Evolutionary conservation across 2,797 vertebrate genomes (phyloP), one percentile per base, ranked within the genome.

Genomic region (Basileuterus tristriatus): DNA sequence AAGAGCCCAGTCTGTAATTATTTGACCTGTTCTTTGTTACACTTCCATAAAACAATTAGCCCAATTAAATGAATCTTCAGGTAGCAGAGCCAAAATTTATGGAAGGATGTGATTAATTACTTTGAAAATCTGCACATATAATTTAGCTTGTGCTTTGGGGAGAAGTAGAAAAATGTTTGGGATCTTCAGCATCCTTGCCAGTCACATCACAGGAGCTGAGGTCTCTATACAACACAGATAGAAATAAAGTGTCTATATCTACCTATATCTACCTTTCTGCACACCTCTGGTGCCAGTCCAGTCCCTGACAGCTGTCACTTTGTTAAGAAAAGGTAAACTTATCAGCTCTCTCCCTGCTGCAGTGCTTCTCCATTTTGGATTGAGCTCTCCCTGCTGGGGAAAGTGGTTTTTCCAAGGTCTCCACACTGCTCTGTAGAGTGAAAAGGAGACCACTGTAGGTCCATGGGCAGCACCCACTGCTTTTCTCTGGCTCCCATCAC

Each of bases 171-270:
- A n/a, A 64, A 18, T 34, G 15, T 9, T 71, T 55, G 55, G 23
- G 16, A 37, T 58, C 36, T 29, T 75, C 27, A 62, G 20, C 24
- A 46, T 72, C 52, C 29, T 41, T 69, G 18, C 13, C 26, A 32
- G 24, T 41, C 7, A 1, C 30, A 15, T 37, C 27, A 16, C 6
- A 47, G 34, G 24, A 76, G 8, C 56, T 43, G 26, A 43, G 15
- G 19, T 46, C 23, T n/a, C 26, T 27, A 2, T 1, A 1, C 11
- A 47, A 37, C 1, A 1, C 1, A 3, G 7, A 18, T 0, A 26
- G 36, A 85, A 94, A 83, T 23, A 24, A 26, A 41, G 8, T 6
- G 18, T 19, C 4, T 69, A 4, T 46, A 60, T 82, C 15, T 52
- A 12, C 22, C 4, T 65, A 6, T 46, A 67, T 84, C 12, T 55